Evolutionary conservation across 2,113 vertebrate species (phyloP), one percentile per base, ranked within the genome.

Genomic region (Atractosteus spatula): DNA sequence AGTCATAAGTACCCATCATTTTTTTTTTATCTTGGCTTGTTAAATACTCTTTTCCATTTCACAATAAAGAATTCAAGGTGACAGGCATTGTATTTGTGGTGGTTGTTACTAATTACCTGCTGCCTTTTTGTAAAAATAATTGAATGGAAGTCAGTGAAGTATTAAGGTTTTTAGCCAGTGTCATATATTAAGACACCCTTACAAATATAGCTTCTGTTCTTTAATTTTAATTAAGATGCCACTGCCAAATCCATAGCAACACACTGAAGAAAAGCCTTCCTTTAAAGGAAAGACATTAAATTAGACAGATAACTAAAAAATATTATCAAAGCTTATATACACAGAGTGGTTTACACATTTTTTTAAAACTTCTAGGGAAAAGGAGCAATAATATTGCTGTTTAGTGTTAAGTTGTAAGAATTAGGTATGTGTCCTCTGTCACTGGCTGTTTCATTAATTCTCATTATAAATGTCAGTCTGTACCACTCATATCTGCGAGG

Each of bases 371-470:
- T 54, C 54, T 12, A 41, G 14, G 7, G 43, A 12, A 16, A 45
- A 6, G 5, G 45, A 55, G 59, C 11, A 57, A 61, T 16, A 44
- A 16, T 43, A 4, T 17, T 62, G 43, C 14, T 42, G 66, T 4
- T 8, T 16, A 29, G 29, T 55, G 65, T 11, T 41, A 42, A 3
- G 43, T n/a, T 17, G 55, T 68, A 44, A 62, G 66, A 62, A 45
- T 62, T 45, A 56, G 43, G 29, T 56, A 47, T 62, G 59, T 41
- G 65, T 43, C 42, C 44, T 3, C 17, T 45, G 57, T 51, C 56
- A 67, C 10, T 74, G 66, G 72, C 56, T 55, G 43, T 62, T 59
- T 66, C 66, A 74, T 74, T 74, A 64, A 74, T 74, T 69, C 68
- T 70, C 73, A 70, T 74, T 65, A 51, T 55, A 45, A 57, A 51